Evolutionary conservation across 2,113 vertebrate genomes (phyloP), one percentile per base, ranked within the genome.

Genomic region (Phycodurus eques): DNA sequence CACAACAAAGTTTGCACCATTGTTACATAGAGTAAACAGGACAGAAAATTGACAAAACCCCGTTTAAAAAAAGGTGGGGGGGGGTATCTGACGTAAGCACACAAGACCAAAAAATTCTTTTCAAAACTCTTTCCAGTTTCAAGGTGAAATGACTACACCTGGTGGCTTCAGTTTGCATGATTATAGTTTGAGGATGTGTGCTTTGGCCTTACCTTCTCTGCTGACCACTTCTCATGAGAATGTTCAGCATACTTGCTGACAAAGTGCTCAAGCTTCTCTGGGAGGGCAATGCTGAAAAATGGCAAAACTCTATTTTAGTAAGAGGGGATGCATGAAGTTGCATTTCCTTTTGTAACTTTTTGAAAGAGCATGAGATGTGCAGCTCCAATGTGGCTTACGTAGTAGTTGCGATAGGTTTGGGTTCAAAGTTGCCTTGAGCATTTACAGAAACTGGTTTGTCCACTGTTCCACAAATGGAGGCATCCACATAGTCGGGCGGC

Each of bases 341-440:
- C 1, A 31, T 47, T 22, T 27, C 27, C 13, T 61, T 53, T 68
- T 5, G 20, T 20, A 31, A 14, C 22, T 31, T 44, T 31, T 22
- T 44, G 46, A 13, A 19, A 7, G 7, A 22, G 12, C 15, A n/a
- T 68, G 20, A 74, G 20, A 39, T 31, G 17, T 70, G 4, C 33
- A 75, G 7, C 15, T 79, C 12, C 5, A 66, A 12, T 61, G 5
- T 12, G n/a, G 43, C 88, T 81, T 87, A 91, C 90, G 88, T 90
- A 44, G 84, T 71, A 2, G 87, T 88, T 47, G 84, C 97, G 90
- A 98, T 94, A 63, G 97, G 96, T 87, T 94, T 98, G 73, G 98
- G 97, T 88, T 99, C 96, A 91, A 98, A 98, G 91, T 98, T 99
- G 82, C 98, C 98, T 68, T 98, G 96, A 53, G 94, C 88, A 69